Evolutionary conservation across 2,113 vertebrate genomes (phyloP).

Genomic region (Plectropomus leopardus): DNA sequence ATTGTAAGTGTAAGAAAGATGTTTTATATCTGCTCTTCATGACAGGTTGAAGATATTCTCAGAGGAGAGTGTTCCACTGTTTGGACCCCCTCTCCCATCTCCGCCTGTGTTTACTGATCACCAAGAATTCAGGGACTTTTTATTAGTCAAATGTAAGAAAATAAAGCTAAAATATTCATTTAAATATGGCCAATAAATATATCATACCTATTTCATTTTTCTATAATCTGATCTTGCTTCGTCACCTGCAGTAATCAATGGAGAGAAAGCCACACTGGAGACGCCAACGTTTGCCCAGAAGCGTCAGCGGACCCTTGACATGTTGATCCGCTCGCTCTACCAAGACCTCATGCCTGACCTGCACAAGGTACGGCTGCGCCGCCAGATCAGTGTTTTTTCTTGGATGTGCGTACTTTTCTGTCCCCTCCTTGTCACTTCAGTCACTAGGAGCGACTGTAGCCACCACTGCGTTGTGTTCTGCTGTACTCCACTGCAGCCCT

Average conservation of each 20-base stretch:
- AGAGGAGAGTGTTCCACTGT: constrained; percentile 98
- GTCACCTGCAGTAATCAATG: constrained; percentile 93
- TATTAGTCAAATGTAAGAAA: constrained; percentile 97
- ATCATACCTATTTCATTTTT: accelerated
- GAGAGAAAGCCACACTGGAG: constrained; percentile 99
- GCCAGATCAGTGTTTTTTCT: not conserved
- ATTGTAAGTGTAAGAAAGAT: not conserved
- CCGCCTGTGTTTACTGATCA: constrained; percentile 98
- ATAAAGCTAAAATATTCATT: not conserved
- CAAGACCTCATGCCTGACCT: constrained; percentile 97
- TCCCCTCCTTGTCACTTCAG: constrained; percentile 40
- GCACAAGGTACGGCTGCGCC: constrained; percentile 88
- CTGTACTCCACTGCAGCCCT: constrained; percentile 73
- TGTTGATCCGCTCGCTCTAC: constrained; percentile 97
- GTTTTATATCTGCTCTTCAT: constrained; percentile 24
- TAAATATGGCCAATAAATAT: not conserved
- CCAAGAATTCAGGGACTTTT: constrained; percentile 99
- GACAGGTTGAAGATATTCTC: constrained; percentile 98
- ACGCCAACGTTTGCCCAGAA: constrained; percentile 99
- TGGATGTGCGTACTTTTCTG: not conserved
- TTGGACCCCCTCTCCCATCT: constrained; percentile 95
- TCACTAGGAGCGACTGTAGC: constrained; percentile 27
- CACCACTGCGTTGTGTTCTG: constrained; percentile 57
- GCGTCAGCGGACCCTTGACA: constrained; percentile 96
- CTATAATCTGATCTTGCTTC: not conserved